A percentile compares a stretch with the other conserved stretches of the same genome.
phyloP scores from a whole-genome alignment of 2,888 invertebrate genomes.

The Noctuana brunneofusca region DNA sequence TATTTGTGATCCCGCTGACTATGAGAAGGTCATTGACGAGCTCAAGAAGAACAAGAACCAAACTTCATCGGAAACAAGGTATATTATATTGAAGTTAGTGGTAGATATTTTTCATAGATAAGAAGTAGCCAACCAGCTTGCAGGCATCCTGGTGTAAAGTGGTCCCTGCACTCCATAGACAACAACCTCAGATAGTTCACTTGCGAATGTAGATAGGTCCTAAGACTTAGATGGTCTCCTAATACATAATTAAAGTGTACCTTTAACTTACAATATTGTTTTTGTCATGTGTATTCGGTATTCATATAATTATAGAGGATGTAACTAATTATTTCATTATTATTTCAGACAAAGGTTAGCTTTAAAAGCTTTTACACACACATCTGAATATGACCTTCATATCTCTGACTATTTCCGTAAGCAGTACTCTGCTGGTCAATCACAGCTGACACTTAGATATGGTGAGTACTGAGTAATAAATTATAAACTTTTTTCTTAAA shows the following conservation, averaged over 20 bases:
- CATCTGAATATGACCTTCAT: conserved; percentile 95
- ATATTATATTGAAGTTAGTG: not conserved
- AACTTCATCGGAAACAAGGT: conserved; percentile 89
- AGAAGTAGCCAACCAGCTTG: too few species aligned
- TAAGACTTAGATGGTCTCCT: too few species aligned
- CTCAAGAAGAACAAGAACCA: conserved; percentile 85
- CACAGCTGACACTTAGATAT: conserved; percentile 94
- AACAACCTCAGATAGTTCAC: too few species aligned
- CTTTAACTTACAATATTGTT: too few species aligned
- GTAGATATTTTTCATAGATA: not conserved
- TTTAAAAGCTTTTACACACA: conserved; percentile 97
- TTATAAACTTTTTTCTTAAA: too few species aligned
- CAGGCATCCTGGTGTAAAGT: too few species aligned
- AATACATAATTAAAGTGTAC: too few species aligned
- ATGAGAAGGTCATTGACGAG: conserved; percentile 88
- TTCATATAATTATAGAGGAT: too few species aligned
- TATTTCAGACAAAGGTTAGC: conserved; percentile 88
- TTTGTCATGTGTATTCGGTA: too few species aligned
- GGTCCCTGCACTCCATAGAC: too few species aligned
- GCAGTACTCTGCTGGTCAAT: conserved; percentile 89
- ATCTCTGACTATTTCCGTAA: conserved; percentile 98
- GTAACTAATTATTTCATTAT: not conserved
- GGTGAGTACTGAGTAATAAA: conserved; percentile 70
- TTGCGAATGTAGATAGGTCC: too few species aligned
- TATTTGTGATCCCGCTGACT: conserved; percentile 95